Evolutionary conservation across 2,888 invertebrate genomes (phyloP).

Genomic region (Lampropteryx suffumata): DNA sequence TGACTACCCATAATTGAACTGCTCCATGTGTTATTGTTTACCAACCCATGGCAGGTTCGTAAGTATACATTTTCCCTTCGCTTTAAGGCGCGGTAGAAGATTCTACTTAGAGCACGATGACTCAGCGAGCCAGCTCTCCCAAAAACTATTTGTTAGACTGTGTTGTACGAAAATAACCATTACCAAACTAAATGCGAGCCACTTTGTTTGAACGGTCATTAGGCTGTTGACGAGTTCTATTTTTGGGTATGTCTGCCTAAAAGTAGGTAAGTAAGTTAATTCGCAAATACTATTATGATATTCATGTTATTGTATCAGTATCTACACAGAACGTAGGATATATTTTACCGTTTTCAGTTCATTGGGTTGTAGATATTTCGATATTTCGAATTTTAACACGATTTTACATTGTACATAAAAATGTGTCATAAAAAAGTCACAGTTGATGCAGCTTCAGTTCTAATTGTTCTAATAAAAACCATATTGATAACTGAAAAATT

Average conservation of each 20-base stretch:
- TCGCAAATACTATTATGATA: background rate
- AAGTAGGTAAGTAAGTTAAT: constrained; percentile 30
- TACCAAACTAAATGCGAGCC: constrained; percentile 51
- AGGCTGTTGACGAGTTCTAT: constrained; percentile 49
- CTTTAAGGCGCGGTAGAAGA: constrained; percentile 41
- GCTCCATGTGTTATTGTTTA: background rate
- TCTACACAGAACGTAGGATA: too few species aligned
- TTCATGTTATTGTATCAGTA: too few species aligned
- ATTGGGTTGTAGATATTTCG: too few species aligned
- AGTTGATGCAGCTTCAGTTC: too few species aligned
- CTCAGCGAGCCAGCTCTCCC: constrained; percentile 34
- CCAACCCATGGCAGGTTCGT: background rate
- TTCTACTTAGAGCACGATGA: constrained; percentile 52
- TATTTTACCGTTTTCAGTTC: too few species aligned
- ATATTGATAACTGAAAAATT: too few species aligned
- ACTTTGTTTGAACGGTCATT: constrained; percentile 60
- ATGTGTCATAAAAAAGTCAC: too few species aligned
- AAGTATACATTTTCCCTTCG: constrained; percentile 8
- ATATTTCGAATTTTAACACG: too few species aligned
- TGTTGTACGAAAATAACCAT: constrained; percentile 55
- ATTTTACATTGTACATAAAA: too few species aligned
- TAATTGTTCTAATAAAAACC: too few species aligned
- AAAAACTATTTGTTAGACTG: constrained; percentile 8
- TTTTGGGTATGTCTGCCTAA: constrained; percentile 42
- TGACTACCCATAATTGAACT: background rate